A percentile compares a stretch with the other conserved stretches of the same genome.
These are phyloP conservation scores for Prosapia bicincta DNA, from an alignment of 2,888 invertebrate genomes.

Conservation along the genomic window DNA sequence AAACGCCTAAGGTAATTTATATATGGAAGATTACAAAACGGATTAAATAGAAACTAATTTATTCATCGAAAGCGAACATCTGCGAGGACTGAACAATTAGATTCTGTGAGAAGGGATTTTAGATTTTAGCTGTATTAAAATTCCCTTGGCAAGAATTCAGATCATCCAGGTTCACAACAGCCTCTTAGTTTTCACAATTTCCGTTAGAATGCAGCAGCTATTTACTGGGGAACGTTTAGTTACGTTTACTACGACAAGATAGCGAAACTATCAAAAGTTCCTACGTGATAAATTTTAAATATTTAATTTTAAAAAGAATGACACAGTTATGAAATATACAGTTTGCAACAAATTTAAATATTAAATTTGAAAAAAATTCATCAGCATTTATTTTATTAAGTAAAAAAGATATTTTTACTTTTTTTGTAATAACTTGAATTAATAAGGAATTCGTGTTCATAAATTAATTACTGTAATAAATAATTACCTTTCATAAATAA, in stretches of 20 bases:
- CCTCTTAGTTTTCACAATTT: background rate
- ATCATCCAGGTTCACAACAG: background rate
- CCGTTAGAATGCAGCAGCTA: background rate
- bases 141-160: conserved; percentile 1
- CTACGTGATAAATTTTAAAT: too few species aligned
- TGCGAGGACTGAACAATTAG: background rate
- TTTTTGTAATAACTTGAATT: too few species aligned
- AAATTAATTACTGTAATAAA: too few species aligned
- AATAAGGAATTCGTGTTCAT: too few species aligned
- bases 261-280: too few species aligned
- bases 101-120: background rate
- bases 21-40: background rate
- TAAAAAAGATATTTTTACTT: too few species aligned
- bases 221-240: background rate
- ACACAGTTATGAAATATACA: too few species aligned
- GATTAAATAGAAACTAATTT: background rate
- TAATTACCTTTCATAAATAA: too few species aligned
- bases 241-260: background rate
- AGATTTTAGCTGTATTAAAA: background rate
- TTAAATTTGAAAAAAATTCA: too few species aligned
- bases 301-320: too few species aligned
- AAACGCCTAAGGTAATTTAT: background rate
- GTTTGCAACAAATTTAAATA: too few species aligned
- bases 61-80: background rate
- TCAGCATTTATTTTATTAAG: too few species aligned